Conservation (phyloP, 2,888 invertebrate genomes). For the Tipula lateralis region DNA sequence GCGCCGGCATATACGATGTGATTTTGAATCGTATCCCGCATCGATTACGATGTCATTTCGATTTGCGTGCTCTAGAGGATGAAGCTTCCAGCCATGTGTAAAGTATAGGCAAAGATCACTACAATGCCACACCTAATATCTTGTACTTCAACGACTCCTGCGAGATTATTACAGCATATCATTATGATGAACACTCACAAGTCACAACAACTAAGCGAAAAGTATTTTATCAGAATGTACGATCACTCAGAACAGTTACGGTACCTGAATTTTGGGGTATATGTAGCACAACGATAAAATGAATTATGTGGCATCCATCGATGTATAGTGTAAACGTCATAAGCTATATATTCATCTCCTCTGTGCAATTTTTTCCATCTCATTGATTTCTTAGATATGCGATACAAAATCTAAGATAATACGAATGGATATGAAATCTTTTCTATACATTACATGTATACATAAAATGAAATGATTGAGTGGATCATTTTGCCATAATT, state of each 20-base stretch:
- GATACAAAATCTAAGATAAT: not conserved
- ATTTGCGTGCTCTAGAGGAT: no score
- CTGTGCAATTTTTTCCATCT: not conserved
- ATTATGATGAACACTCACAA: no score
- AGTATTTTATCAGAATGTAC: not conserved
- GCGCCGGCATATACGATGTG: no score
- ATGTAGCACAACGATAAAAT: not conserved
- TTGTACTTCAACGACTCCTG: no score
- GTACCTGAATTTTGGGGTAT: not conserved
- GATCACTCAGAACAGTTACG: not conserved
- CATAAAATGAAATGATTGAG: constrained; percentile 3
- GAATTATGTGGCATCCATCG: not conserved
- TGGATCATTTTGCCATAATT: constrained; percentile 1
- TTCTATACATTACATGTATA: not conserved
- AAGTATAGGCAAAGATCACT: no score
- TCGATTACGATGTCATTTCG: no score
- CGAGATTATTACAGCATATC: no score
- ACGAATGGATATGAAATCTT: not conserved
- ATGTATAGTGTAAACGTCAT: not conserved
- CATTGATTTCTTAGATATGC: not conserved
- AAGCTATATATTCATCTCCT: not conserved
- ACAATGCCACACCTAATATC: no score
- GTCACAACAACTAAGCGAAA: not conserved
- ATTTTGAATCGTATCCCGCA: no score
- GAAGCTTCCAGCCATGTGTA: no score